These are phyloP conservation scores for Chelon labrosus DNA, from an alignment of 2,797 vertebrate genomes.

Conservation along the genomic window DNA sequence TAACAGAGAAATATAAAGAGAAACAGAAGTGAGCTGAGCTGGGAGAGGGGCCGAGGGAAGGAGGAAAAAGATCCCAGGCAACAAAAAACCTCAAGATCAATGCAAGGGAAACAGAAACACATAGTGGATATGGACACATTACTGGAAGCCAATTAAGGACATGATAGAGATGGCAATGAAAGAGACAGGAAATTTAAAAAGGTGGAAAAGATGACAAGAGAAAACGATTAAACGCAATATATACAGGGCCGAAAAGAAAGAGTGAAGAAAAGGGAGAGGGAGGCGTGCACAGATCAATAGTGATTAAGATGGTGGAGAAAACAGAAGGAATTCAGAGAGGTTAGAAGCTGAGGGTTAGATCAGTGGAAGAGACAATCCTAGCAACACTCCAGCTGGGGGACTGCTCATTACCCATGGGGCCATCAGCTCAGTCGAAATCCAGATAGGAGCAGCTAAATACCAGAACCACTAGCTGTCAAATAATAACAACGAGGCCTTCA, in stretches of 20 bases:
- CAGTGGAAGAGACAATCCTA: constrained; percentile 42
- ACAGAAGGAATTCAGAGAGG: constrained; percentile 31
- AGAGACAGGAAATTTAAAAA: constrained; percentile 38
- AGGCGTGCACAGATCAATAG: constrained; percentile 47
- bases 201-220: neutral
- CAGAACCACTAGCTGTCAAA: neutral
- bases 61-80: neutral
- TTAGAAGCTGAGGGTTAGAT: constrained; percentile 34
- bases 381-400: neutral
- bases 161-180: neutral
- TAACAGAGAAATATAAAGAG: neutral
- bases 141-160: constrained; percentile 6
- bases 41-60: neutral
- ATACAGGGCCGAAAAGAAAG: neutral
- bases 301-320: constrained; percentile 48
- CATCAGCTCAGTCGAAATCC: constrained; percentile 1
- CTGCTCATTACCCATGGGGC: neutral
- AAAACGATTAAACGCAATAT: constrained; percentile 16
- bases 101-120: neutral
- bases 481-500: neutral
- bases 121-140: constrained; percentile 15
- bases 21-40: constrained; percentile 1
- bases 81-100: neutral
- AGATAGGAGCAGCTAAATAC: neutral
- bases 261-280: neutral